Evolutionary conservation across 2,888 invertebrate genomes (phyloP), one percentile per base, ranked within the genome.

Genomic region (Callyntrura guangdongensis): DNA sequence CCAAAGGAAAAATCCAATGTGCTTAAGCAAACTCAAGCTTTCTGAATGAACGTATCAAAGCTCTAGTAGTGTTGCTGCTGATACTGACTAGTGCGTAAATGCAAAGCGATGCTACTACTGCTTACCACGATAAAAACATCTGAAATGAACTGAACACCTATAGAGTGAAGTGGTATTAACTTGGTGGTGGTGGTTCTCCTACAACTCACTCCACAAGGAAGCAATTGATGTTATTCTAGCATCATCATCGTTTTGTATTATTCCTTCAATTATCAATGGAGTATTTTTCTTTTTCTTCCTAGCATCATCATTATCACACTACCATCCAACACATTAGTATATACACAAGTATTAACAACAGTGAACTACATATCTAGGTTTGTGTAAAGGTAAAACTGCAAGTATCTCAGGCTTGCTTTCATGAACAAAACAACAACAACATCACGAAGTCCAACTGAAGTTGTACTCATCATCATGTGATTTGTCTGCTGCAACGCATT

Each of bases 11-110:
- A 79, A 79, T 59, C 49, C 56, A 79, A 79, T 59, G 53, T 79
- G 59, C 79, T 36, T 36, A 79, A 59, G 79, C 49, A 79, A 79
- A 59, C 36, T 27, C n/a, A 56, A 56, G 79, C 36, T 59, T 53
- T 20, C 20, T 69, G 1, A 77, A 79, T 86, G 85, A 86, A 72
- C 74, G 85, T 59, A 74, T 56, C 74, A 72, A 27, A 53, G 74
- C 4, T 72, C 53, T 36, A 4, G 36, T 6, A 3, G 27, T 36
- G 79, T 20, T 56, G 53, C 61, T 53, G 56, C n/a, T 69, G 45
- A 25, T n/a, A 53, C 36, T 69, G 45, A 25, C 9, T 25, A 64
- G 0, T 64, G 6, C 25, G 2, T 14, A 49, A 22, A 12, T 49
- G 20, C 49, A 49, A 74, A 49, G 56, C 36, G 27, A 56, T 56